Base-by-base conservation (phyloP, 2,888 invertebrate species). In the Epinotia demarniana region DNA sequence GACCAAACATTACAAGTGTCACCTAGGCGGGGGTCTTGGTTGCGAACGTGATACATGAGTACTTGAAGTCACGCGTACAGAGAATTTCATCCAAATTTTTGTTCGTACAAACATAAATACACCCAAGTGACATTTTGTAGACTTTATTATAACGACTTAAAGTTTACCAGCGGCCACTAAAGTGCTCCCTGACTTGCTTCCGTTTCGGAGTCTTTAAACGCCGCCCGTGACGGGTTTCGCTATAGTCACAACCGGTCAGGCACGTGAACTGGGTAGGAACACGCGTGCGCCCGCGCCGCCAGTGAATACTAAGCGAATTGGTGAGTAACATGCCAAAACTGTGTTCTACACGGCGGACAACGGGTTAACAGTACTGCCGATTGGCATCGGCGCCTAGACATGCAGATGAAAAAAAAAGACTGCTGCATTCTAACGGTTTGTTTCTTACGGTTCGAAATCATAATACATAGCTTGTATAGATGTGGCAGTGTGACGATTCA, bases 161-260 rank as follows among this genome's bases (percentile, higher is more conserved):
- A 33, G 53, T 18, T n/a, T 6, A 53, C 33, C 9, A 66, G 33
- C n/a, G 53, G 27, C 55, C 66, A 66, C 2, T 66, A n/a, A 53
- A 18, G n/a, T 27, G 53, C 46, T 60, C 43, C 46, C 43, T 23
- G 58, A 33, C 58, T 66, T 43, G 83, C 85, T 89, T 91, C 90
- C 91, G 91, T 86, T 89, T 87, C 82, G 85, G 86, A 71, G 71
- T 88, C 89, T 87, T 89, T 86, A 85, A 87, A 89, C 86, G 87
- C 81, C 80, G 80, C 77, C 82, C 87, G 86, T 90, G 90, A 89
- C 90, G 87, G 81, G 86, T 86, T 87, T 86, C 85, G 85, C 89
- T 85, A 91, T 90, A 90, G 90, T 91, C 84, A 82, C 82, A 81
- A 82, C 84, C 87, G 84, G 84, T 82, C 77, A 80, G 73, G 79